Percentiles rank a stretch among this genome's conserved stretches.
Evolutionary conservation across 1,140 invertebrate species (phyloP).

Genomic region (Ridgeia piscesae): DNA sequence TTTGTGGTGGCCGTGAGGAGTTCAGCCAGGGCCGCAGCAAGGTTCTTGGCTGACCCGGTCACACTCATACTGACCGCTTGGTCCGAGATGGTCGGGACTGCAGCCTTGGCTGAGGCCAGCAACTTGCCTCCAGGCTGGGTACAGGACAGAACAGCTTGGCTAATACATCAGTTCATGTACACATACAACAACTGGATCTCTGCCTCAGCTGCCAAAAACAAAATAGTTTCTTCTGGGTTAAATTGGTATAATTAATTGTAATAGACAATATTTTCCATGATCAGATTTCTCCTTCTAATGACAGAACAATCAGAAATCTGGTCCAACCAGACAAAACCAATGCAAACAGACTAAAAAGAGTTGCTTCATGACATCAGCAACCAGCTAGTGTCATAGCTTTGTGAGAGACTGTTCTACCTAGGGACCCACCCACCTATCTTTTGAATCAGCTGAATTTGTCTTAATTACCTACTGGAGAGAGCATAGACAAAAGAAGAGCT

Average conservation of each 20-base stretch:
- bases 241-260: not conserved
- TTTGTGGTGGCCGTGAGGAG: conserved; percentile 78
- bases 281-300: too few species aligned
- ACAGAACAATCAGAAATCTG: too few species aligned
- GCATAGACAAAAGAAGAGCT: not conserved
- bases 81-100: conserved; percentile 83
- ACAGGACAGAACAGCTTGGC: not conserved
- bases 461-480: too few species aligned
- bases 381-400: too few species aligned
- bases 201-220: not conserved
- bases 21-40: conserved; percentile 76
- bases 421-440: too few species aligned
- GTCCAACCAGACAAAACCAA: too few species aligned
- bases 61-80: conserved; percentile 74
- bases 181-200: not conserved
- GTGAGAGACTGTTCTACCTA: too few species aligned
- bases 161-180: not conserved
- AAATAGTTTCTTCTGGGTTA: too few species aligned
- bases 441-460: too few species aligned
- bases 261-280: not conserved
- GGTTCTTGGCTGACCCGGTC: conserved; percentile 72
- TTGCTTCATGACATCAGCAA: too few species aligned
- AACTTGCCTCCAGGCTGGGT: conserved; percentile 68
- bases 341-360: too few species aligned
- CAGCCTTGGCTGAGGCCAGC: conserved; percentile 72